Evolutionary conservation across 2,888 invertebrate genomes (phyloP), one percentile per base, ranked within the genome.

Genomic region (Holacanthella duospinosa): DNA sequence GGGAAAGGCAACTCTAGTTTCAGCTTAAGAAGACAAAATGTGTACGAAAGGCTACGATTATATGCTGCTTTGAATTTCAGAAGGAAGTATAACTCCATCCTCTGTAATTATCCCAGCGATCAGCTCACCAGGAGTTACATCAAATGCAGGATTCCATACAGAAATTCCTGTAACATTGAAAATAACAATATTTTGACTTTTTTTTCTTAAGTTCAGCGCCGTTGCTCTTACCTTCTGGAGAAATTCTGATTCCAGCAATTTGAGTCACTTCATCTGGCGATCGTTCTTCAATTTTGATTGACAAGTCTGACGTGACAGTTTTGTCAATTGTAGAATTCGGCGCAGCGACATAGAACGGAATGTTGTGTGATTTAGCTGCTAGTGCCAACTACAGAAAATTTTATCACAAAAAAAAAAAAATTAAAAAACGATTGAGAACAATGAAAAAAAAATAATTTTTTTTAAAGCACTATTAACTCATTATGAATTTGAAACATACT

Each of bases 61-160:
- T n/a, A n/a, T n/a, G n/a, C n/a, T n/a, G n/a, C n/a, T n/a, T 36
- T 36, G 74, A 64, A 82, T 78, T 26, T 76, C 76, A 9, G 48
- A 48, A 2, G 92, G 89, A 67, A 79, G 77, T 75, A 86, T 93
- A 1, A 93, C 88, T 21, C 96, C 97, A 72, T 83, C 84, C 78
- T 97, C 96, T 12, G 97, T 99, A 43, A 99, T 89, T 68, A 97
- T 92, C 25, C 87, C 94, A 63, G 90, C 88, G 69, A 99, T 96
- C 36, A 99, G 82, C 24, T 82, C 80, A 0, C 92, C 91, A 28
- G 97, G 97, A 2, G 99, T 97, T 0, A 99, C 89, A 79, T 99
- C 99, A 78, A 99, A 99, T 0, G 96, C 91, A 77, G 69, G 69
- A 58, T 71, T 71, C 71, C 71, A 71, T 16, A 67, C 69, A 4